These are phyloP conservation scores for Drosophila truncata DNA, from an alignment of 1,140 invertebrate species.

Conservation along the genomic window DNA sequence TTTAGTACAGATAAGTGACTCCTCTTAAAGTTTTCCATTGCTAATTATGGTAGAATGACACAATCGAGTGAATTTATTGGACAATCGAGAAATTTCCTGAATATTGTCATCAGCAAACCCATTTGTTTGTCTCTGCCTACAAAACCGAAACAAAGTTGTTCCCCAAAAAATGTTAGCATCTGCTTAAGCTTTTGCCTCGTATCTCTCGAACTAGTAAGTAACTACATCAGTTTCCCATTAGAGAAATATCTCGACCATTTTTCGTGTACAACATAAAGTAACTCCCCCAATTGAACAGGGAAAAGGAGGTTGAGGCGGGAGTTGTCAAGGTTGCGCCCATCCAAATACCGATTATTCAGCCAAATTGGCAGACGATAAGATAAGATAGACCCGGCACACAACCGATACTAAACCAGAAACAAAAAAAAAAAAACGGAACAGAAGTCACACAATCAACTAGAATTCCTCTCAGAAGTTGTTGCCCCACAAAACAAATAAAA, in stretches of 20 bases:
- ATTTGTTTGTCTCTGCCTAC: background rate
- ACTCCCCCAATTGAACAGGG: conserved; percentile 11
- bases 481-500: conserved; percentile 44
- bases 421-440: conserved; percentile 30
- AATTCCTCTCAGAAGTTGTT: conserved; percentile 40
- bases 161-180: conserved; percentile 1
- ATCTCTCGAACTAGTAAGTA: conserved; percentile 27
- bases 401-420: conserved; percentile 36
- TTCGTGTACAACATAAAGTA: conserved; percentile 37
- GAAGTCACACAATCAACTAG: conserved; percentile 34
- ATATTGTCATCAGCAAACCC: background rate
- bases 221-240: conserved; percentile 38
- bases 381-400: conserved; percentile 30
- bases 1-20: background rate
- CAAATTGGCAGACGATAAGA: conserved; percentile 50
- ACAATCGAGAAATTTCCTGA: background rate
- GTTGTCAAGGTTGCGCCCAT: conserved; percentile 49
- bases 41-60: background rate
- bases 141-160: background rate
- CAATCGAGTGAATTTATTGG: background rate
- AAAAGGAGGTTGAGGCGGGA: conserved; percentile 1
- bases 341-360: conserved; percentile 48
- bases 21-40: background rate
- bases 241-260: conserved; percentile 30
- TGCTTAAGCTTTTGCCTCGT: background rate